Evolutionary conservation across 2,113 vertebrate species (phyloP).

Genomic region (Sturnus vulgaris): DNA sequence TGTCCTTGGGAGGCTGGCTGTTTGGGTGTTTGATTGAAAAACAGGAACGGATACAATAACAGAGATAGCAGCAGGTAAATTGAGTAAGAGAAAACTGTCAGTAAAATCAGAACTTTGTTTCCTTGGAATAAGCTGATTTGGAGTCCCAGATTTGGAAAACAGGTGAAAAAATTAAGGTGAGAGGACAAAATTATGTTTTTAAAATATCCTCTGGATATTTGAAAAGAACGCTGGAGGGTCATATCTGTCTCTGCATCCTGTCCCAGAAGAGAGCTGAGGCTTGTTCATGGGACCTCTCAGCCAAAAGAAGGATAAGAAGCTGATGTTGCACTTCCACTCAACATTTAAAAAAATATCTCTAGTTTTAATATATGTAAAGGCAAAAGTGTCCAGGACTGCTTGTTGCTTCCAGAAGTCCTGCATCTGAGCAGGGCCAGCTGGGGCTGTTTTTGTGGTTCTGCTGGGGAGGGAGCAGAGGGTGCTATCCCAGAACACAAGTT

Average conservation of each 20-base stretch:
- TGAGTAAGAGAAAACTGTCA: not conserved
- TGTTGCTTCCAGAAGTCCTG: not conserved
- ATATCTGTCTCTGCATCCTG: not conserved
- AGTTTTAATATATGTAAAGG: not conserved
- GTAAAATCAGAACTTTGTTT: not conserved
- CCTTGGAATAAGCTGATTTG: not conserved
- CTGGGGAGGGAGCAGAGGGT: not conserved
- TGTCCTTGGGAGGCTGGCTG: not conserved
- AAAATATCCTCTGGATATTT: not conserved
- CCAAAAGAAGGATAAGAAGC: not conserved
- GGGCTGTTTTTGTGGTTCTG: not conserved
- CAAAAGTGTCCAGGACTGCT: not conserved
- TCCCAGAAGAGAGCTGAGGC: not conserved
- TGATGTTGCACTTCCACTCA: not conserved
- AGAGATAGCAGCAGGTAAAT: not conserved
- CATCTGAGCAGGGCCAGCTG: not conserved
- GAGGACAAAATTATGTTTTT: not conserved
- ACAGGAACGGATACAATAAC: not conserved
- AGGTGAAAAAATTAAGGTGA: not conserved
- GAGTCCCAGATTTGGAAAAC: not conserved
- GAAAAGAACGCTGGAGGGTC: not conserved
- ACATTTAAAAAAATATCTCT: not conserved
- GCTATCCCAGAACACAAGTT: not conserved
- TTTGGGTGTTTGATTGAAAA: not conserved
- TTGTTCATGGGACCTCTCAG: not conserved